These are phyloP conservation scores for Brachionus asplanchnoidis DNA, from an alignment of 1,140 invertebrate genomes.

Conservation along the genomic window DNA sequence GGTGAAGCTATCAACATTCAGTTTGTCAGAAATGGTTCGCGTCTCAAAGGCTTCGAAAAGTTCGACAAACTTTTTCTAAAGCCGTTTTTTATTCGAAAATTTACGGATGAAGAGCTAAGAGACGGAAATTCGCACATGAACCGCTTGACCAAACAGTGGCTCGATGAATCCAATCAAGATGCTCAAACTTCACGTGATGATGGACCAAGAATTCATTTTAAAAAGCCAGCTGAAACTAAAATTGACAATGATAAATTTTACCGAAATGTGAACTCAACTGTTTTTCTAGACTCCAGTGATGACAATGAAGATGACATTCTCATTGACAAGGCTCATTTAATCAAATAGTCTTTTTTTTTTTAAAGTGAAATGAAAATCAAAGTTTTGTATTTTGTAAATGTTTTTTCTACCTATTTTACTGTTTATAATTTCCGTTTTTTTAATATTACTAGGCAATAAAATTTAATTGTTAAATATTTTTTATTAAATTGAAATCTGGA, in stretches of 20 bases:
- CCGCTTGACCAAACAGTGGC: conserved; percentile 90
- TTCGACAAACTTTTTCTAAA: conserved; percentile 87
- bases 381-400: not conserved
- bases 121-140: conserved; percentile 93
- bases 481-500: too few species aligned
- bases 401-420: not conserved
- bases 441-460: not conserved
- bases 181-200: not conserved
- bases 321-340: conserved; percentile 19
- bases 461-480: not conserved
- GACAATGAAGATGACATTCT: conserved; percentile 33
- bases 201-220: not conserved
- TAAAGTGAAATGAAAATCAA: not conserved
- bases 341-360: not conserved
- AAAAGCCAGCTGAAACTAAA: conserved; percentile 21
- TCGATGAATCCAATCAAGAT: conserved; percentile 64
- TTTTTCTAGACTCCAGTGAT: conserved; percentile 34
- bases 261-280: conserved; percentile 5
- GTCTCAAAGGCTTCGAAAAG: conserved; percentile 74
- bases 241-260: conserved; percentile 7
- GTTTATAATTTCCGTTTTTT: not conserved
- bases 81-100: conserved; percentile 86
- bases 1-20: conserved; percentile 43
- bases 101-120: conserved; percentile 85
- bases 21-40: conserved; percentile 46